Evolutionary conservation across 1,140 invertebrate genomes (phyloP), one percentile per base, ranked within the genome.

Genomic region (Bombus balteatus): DNA sequence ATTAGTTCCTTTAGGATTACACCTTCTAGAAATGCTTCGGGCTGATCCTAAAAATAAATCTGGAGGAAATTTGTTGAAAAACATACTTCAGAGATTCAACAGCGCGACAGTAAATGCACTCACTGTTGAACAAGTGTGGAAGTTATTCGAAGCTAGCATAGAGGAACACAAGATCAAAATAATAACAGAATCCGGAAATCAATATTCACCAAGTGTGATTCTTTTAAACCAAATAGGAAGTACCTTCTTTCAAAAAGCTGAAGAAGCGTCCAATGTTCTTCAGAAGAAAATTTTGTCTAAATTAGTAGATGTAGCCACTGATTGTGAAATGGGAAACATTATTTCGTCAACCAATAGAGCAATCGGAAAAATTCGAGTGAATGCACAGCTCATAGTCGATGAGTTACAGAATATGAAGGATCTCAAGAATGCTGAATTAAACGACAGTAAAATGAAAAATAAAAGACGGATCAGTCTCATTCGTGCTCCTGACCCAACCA

Each of bases 321-420:
- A 95, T 34, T 95, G 94, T 47, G 94, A 95, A 15, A 85, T 93
- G 0, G 90, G 90, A 32, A 94, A 92, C n/a, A 96, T 97, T 13
- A 94, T 96, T 15, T 95, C 96, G 59, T 92, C 94, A 0, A 96
- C 96, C 0, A 96, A 96, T 66, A 97, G 96, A 89, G 93, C 96
- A 3, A 96, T 98, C 62, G 97, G 97, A 91, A 96, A 96, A 87
- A 97, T 98, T 75, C 94, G 96, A 88, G 93, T 98, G 34, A 95
- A 98, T 83, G 96, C 97, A 13, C 91, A 95, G 43, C 95, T 97
- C 28, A 94, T 98, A 65, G 94, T 96, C 3, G 92, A 96, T 15
- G 96, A 97, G 86, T 92, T 98, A 2, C 93, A 95, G 32, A 92
- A 91, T 65, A 97, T 97, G 97, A 92, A 95, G 28, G 43, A 83